phyloP scores from a whole-genome alignment of 2,888 invertebrate species.

The Thera britannica region DNA sequence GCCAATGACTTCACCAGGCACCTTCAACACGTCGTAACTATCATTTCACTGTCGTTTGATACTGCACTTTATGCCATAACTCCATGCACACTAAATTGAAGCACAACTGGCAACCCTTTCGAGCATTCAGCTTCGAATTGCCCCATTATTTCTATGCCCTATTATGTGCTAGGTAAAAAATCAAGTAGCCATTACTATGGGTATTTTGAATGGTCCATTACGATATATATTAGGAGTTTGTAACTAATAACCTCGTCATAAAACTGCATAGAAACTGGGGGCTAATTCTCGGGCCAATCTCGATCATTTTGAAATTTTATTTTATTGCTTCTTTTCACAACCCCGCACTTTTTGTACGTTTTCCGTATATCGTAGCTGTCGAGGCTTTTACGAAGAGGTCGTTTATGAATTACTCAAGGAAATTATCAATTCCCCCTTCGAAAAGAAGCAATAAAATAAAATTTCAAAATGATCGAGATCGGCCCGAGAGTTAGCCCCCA shows the following conservation, averaged over 20 bases:
- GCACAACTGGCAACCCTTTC: constrained; percentile 35
- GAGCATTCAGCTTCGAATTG: constrained; percentile 44
- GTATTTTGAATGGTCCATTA: constrained; percentile 43
- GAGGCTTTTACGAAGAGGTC: too few species aligned
- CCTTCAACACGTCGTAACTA: constrained; percentile 58
- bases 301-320: too few species aligned
- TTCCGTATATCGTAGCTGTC: too few species aligned
- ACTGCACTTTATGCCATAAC: constrained; percentile 52
- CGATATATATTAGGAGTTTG: constrained; percentile 14
- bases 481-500: too few species aligned
- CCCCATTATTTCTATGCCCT: constrained; percentile 62
- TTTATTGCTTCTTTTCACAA: too few species aligned
- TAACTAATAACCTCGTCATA: constrained; percentile 7
- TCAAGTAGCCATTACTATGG: constrained; percentile 41
- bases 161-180: constrained; percentile 59
- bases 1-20: constrained; percentile 75
- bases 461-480: too few species aligned
- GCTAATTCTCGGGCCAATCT: too few species aligned
- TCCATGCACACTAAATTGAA: constrained; percentile 52
- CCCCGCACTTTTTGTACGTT: too few species aligned
- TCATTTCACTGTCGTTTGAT: constrained; percentile 43
- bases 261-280: constrained; percentile 3
- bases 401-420: too few species aligned
- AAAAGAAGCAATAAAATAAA: too few species aligned
- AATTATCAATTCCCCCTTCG: too few species aligned